These are phyloP conservation scores for Hoplodrina ambigua DNA, from an alignment of 2,888 invertebrate species.

Conservation along the genomic window DNA sequence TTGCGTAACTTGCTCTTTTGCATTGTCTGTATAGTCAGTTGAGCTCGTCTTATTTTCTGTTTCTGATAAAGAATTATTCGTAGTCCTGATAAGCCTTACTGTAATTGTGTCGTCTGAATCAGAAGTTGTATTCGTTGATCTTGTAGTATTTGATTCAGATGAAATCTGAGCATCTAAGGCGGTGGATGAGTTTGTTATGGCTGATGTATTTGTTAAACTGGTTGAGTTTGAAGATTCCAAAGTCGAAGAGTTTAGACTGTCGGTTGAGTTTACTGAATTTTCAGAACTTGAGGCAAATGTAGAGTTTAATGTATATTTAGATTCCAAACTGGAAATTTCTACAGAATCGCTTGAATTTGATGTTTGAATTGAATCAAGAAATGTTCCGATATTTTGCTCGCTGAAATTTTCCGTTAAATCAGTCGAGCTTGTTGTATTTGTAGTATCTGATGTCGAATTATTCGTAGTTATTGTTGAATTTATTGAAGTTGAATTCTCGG, in stretches of 20 bases:
- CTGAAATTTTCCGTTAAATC: constrained; percentile 7
- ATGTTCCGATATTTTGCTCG: not conserved
- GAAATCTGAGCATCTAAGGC: constrained; percentile 6
- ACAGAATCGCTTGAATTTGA: constrained; percentile 28
- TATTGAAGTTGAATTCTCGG: constrained; percentile 2
- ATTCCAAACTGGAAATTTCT: constrained; percentile 19
- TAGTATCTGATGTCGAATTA: constrained; percentile 22
- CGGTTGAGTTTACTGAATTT: constrained; percentile 19
- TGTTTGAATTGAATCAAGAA: not conserved
- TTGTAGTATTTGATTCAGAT: constrained; percentile 23
- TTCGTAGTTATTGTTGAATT: constrained; percentile 6
- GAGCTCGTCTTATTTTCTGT: constrained; percentile 31
- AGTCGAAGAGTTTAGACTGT: constrained; percentile 13
- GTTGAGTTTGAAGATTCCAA: constrained; percentile 12
- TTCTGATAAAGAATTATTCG: constrained; percentile 20
- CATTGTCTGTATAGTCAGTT: constrained; percentile 12
- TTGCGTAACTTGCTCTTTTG: not conserved
- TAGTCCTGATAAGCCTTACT: not conserved
- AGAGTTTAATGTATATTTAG: constrained; percentile 15
- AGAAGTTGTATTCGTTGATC: constrained; percentile 6
- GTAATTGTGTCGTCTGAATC: not conserved
- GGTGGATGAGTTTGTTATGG: constrained; percentile 24
- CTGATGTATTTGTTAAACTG: constrained; percentile 7
- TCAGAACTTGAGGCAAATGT: constrained; percentile 1
- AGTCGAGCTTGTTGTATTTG: constrained; percentile 25